phyloP scores from a whole-genome alignment of 1,140 invertebrate genomes.

The Pemphigus obesinymphae region DNA sequence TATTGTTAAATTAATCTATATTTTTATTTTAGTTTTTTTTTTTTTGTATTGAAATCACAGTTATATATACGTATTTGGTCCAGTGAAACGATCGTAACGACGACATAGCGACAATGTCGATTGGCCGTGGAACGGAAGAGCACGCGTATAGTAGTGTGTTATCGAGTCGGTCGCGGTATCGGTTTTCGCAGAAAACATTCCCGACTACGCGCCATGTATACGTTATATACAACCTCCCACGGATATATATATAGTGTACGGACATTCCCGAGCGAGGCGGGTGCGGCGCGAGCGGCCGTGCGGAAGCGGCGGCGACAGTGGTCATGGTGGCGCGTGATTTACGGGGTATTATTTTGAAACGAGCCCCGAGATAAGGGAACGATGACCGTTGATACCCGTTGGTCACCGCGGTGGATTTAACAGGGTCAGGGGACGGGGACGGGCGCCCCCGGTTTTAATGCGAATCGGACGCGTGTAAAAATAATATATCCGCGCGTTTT shows the following conservation, averaged over 20 bases:
- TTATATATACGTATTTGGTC: no score
- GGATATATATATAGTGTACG: no score
- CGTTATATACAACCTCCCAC: not conserved
- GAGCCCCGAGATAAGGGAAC: constrained; percentile 15
- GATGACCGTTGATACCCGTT: constrained; percentile 1
- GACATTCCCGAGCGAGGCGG: not conserved
- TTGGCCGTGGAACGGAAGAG: no score
- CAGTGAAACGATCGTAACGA: no score
- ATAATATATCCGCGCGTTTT: constrained; percentile 3
- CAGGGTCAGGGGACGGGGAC: not conserved
- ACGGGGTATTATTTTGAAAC: constrained; percentile 15
- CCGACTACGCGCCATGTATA: no score
- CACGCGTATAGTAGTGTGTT: no score
- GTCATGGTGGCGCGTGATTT: constrained; percentile 10
- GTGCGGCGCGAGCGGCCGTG: no score
- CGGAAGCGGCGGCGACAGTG: not conserved
- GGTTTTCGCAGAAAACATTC: constrained; percentile 7
- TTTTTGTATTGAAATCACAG: no score
- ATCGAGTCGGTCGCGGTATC: not conserved
- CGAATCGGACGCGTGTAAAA: constrained; percentile 14
- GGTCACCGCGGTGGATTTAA: constrained; percentile 14
- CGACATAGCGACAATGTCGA: no score
- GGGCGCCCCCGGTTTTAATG: constrained; percentile 10
- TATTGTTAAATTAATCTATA: no score
- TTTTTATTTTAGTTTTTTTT: no score